Evolutionary conservation across 1,140 invertebrate genomes (phyloP).

Genomic region (Solenopsis fugax): DNA sequence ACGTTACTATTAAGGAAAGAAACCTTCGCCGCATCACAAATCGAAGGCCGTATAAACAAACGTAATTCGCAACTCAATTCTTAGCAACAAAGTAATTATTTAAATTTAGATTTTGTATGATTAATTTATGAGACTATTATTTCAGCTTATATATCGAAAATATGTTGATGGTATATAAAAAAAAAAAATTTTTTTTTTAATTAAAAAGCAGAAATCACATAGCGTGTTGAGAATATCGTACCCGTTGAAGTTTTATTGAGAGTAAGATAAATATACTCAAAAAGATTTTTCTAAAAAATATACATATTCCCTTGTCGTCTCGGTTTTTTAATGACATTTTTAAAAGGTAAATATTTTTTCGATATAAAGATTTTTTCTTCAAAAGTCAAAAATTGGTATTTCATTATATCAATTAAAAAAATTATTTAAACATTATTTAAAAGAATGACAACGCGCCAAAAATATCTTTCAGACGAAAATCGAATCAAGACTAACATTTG

Average conservation of each 20-base stretch:
- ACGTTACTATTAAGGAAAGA: slow-evolving; percentile 60
- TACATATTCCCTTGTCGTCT: neutral
- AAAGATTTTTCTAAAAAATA: neutral
- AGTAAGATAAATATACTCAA: neutral
- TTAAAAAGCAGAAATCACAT: neutral
- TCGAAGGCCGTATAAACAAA: slow-evolving; percentile 12
- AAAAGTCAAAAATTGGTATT: neutral
- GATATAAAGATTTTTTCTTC: neutral
- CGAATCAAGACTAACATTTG: neutral
- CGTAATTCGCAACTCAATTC: slow-evolving; percentile 10
- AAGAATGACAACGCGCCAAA: neutral
- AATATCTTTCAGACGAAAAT: neutral
- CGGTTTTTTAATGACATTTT: neutral
- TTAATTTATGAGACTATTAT: neutral
- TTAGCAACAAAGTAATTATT: neutral
- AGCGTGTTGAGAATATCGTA: neutral
- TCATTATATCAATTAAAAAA: neutral
- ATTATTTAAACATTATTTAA: neutral
- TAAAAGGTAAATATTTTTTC: neutral
- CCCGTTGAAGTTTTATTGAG: neutral
- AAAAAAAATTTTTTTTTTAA: too few relatives aligned
- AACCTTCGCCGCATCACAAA: slow-evolving; percentile 42
- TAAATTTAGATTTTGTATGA: neutral
- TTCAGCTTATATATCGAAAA: neutral
- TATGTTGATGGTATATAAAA: neutral